Conservation (phyloP, 2,888 invertebrate species). For the Sussaba pulchella region DNA sequence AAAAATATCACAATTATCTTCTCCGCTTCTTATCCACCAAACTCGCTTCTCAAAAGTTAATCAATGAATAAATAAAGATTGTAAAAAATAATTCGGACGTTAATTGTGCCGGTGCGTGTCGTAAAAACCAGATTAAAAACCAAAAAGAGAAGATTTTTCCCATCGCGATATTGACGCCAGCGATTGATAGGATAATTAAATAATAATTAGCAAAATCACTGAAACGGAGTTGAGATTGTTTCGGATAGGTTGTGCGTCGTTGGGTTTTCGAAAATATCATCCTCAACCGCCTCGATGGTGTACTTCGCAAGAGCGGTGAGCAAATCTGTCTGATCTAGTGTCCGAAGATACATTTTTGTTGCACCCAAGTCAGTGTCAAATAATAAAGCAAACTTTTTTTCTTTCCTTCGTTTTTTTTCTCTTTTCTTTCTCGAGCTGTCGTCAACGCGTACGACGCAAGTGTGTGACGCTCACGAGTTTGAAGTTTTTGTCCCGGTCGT, state of each 20-base stretch:
- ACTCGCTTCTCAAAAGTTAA: background rate
- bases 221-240: background rate
- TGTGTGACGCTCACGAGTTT: too few relatives aligned
- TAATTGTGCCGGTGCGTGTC: background rate
- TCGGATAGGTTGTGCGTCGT: background rate
- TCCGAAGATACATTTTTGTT: background rate
- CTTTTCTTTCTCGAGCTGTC: background rate
- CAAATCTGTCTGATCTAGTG: background rate
- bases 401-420: background rate
- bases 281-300: conserved; percentile 67
- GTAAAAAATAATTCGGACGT: conserved; percentile 4
- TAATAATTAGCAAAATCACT: background rate
- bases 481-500: background rate
- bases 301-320: conserved; percentile 73
- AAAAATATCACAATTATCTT: conserved; percentile 26
- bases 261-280: conserved; percentile 22
- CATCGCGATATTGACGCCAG: background rate
- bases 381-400: conserved; percentile 6
- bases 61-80: too few relatives aligned
- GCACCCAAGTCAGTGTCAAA: background rate
- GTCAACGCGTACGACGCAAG: background rate
- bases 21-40: background rate
- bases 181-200: too few relatives aligned
- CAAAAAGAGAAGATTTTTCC: too few relatives aligned
- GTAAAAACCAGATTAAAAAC: too few relatives aligned